Conservation (phyloP, 2,113 vertebrate genomes). For the Tragelaphus imberbis region DNA sequence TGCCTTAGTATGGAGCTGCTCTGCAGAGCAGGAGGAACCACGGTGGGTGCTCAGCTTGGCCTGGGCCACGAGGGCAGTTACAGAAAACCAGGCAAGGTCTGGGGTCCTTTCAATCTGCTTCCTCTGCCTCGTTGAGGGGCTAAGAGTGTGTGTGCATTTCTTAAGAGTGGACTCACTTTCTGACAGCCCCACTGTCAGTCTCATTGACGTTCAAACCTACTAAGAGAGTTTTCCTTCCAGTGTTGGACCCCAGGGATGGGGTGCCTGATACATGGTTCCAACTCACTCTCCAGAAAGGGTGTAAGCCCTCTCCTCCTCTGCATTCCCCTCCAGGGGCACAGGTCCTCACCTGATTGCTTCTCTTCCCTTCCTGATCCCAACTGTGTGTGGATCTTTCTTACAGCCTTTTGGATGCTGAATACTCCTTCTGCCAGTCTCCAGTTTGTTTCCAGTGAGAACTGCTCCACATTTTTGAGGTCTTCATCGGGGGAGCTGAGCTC, state of each 20-base stretch:
- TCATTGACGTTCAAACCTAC: background rate
- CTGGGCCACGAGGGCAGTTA: background rate
- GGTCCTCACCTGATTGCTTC: background rate
- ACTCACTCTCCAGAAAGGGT: background rate
- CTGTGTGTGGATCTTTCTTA: background rate
- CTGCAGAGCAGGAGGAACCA: background rate
- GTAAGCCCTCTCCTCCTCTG: background rate
- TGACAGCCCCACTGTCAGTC: background rate
- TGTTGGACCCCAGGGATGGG: background rate
- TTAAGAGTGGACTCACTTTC: background rate
- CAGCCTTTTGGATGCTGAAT: background rate
- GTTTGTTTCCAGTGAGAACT: background rate
- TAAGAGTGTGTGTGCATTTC: background rate
- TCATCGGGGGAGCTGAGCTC: background rate
- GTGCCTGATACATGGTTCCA: background rate
- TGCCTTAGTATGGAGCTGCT: background rate
- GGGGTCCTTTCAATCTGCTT: background rate
- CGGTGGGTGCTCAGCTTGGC: background rate
- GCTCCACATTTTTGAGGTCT: background rate
- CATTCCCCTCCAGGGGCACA: background rate
- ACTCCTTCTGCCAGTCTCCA: background rate
- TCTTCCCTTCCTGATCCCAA: background rate
- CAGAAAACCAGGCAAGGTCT: background rate
- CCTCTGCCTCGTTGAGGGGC: background rate
- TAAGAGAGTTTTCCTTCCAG: background rate